Conservation (phyloP, 2,797 vertebrate genomes). For the Discoglossus pictus region DNA sequence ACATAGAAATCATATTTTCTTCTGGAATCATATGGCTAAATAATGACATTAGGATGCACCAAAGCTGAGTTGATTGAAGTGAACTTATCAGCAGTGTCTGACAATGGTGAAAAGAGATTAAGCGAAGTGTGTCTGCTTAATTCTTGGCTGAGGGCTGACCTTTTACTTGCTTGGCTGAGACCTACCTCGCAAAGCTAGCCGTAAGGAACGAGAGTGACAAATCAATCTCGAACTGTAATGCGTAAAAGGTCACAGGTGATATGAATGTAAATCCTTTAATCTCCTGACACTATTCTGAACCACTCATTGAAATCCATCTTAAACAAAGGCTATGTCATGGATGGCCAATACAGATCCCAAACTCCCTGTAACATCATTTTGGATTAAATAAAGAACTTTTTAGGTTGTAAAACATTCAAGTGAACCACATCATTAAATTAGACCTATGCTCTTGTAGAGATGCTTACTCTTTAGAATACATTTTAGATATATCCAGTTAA, state of each 20-base stretch:
- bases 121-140: slow-evolving; percentile 32
- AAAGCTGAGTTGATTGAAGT: slow-evolving; percentile 38
- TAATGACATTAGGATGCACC: slow-evolving; percentile 48
- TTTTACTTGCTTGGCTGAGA: slow-evolving; percentile 30
- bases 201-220: slow-evolving; percentile 34
- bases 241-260: slow-evolving; percentile 42
- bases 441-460: no score
- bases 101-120: slow-evolving; percentile 47
- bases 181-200: slow-evolving; percentile 25
- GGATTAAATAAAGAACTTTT: no score
- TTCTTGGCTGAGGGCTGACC: slow-evolving; percentile 41
- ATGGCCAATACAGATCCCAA: neutral
- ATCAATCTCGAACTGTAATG: slow-evolving; percentile 40
- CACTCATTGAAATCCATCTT: slow-evolving; percentile 5
- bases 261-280: slow-evolving; percentile 44
- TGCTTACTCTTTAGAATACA: no score
- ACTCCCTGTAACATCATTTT: no score
- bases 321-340: neutral
- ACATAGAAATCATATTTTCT: slow-evolving; percentile 42
- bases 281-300: slow-evolving; percentile 28
- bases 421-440: no score
- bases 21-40: slow-evolving; percentile 45
- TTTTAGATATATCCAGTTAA: no score
- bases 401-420: no score
- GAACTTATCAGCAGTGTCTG: slow-evolving; percentile 44